Base-by-base conservation (phyloP, 2,888 invertebrate genomes). In the Synanthedon tipuliformis region DNA sequence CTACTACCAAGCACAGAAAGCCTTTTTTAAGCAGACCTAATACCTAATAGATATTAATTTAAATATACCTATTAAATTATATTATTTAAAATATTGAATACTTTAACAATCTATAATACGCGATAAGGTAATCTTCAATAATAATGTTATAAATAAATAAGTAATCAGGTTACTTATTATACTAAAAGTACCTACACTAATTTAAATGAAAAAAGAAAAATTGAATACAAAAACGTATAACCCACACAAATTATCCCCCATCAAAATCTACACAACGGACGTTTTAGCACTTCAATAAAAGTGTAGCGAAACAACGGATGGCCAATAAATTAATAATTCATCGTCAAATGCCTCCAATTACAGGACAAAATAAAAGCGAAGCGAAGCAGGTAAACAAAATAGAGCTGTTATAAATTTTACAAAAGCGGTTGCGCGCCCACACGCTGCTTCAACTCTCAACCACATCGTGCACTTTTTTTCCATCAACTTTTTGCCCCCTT, bases 401-500 rank as follows among this genome's bases (percentile, higher is more conserved):
- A 84, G 83, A 86, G 86, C 78, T 82, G 86, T 86, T 85, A 73
- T 86, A 86, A 85, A 87, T 86, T 85, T 84, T 78, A 84, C 81
- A 81, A 85, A 77, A 81, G 77, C 74, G 72, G 74, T 71, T 63
- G 69, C 69, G 69, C 66, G 76, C 68, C 75, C 76, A 75, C 78
- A 71, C 34, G 34, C 73, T 68, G 76, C 66, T 34, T 34, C 34
- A 34, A 34, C 66, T 69, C 71, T 69, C 74, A 64, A 79, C 77
- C 77, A 73, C 81, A 82, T 82, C 82, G 79, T 85, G 81, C 82
- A 69, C 70, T 80, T 85, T 84, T 84, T 34, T 34, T 83, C 81
- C 80, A 60, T 60, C 51, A 50, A 68, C 65, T 84, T 85, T 86
- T 86, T 84, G 83, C 71, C 73, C 71, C 10, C 67, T 63, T 78